Conservation (phyloP, 2,797 vertebrate species). For the Loris lydekkerianus region DNA sequence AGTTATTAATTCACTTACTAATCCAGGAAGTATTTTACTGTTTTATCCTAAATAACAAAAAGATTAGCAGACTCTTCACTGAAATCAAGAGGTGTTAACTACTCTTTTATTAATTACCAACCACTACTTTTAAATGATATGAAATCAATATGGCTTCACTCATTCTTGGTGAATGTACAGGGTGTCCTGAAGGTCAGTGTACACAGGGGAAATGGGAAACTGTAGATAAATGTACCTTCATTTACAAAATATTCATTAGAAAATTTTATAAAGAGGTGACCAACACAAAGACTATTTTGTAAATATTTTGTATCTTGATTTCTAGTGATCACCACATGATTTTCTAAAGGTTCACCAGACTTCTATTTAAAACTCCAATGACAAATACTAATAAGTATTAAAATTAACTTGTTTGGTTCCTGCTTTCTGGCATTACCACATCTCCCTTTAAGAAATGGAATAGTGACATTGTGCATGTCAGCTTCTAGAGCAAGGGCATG, state of each 20-base stretch:
- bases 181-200: too few species aligned
- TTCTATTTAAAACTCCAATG: conserved; percentile 13
- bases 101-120: conserved; percentile 59
- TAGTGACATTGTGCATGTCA: not conserved
- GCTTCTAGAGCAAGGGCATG: too few species aligned
- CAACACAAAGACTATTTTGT: too few species aligned
- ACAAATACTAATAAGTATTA: conserved; percentile 25
- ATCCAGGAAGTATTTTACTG: not conserved
- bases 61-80: conserved; percentile 25
- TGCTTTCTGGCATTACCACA: not conserved
- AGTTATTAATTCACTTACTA: conserved; percentile 49
- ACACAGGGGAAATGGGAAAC: too few species aligned
- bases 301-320: not conserved
- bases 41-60: conserved; percentile 40
- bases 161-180: not conserved
- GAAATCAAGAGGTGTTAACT: conserved; percentile 55
- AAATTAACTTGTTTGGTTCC: conserved; percentile 2
- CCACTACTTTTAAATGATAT: conserved; percentile 28
- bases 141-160: conserved; percentile 28
- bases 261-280: too few species aligned
- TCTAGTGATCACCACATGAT: not conserved
- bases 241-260: too few species aligned
- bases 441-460: conserved; percentile 32
- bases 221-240: too few species aligned
- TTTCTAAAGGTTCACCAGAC: conserved; percentile 1